Percentiles rank a stretch among this genome's conserved stretches.
Evolutionary conservation across 2,888 invertebrate species (phyloP).

Genomic region (Drosophila kokeensis): DNA sequence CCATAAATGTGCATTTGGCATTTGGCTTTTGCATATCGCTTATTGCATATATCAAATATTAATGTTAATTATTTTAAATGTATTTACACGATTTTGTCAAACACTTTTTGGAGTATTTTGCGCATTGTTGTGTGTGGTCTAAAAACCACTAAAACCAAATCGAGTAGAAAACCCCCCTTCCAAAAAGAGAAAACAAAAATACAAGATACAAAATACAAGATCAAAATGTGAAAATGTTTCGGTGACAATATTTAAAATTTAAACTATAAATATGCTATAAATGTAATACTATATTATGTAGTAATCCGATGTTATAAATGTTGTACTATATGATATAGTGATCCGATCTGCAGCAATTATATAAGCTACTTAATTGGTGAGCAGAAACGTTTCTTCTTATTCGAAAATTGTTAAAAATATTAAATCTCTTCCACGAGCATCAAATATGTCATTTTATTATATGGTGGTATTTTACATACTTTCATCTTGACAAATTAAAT

Average conservation of each 20-base stretch:
- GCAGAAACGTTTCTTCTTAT: constrained; percentile 29
- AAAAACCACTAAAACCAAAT: constrained; percentile 28
- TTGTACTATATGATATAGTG: constrained; percentile 30
- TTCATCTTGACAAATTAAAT: not conserved
- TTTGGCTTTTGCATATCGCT: constrained; percentile 69
- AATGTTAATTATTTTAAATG: constrained; percentile 33
- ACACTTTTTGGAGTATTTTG: constrained; percentile 69
- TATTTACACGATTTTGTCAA: constrained; percentile 46
- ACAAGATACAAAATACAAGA: not conserved
- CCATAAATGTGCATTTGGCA: constrained; percentile 48
- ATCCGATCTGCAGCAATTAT: constrained; percentile 6
- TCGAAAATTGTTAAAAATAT: constrained; percentile 29
- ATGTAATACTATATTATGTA: constrained; percentile 53
- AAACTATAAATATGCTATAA: constrained; percentile 49
- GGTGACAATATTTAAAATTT: constrained; percentile 65
- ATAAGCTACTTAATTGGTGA: not conserved
- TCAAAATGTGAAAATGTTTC: constrained; percentile 57
- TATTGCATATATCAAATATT: constrained; percentile 46
- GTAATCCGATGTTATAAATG: constrained; percentile 40
- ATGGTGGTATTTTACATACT: not conserved
- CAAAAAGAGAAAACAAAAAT: not conserved
- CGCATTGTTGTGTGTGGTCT: constrained; percentile 39
- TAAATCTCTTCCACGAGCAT: constrained; percentile 13
- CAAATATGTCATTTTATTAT: not conserved
- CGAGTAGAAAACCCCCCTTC: not conserved